Percentiles rank a stretch among this genome's conserved stretches.
These are phyloP conservation scores for Charadrius vociferus DNA, from an alignment of 2,113 vertebrate genomes.

Conservation along the genomic window DNA sequence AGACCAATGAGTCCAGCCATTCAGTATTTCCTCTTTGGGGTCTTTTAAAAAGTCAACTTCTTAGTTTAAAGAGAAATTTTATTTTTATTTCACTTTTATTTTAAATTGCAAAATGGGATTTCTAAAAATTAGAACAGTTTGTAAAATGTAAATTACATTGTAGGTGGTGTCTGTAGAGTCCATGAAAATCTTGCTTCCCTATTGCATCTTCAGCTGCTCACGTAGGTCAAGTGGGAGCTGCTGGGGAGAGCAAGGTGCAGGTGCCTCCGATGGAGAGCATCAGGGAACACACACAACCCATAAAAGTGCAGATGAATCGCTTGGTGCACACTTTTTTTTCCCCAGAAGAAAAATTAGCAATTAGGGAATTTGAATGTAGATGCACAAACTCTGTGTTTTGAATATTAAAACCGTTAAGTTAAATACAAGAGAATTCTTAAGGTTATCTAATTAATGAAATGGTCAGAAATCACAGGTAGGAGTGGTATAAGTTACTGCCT, in stretches of 20 bases:
- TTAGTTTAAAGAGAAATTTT: neutral
- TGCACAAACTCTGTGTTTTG: neutral
- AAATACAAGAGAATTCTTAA: neutral
- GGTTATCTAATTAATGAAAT: neutral
- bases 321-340: neutral
- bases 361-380: neutral
- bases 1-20: neutral
- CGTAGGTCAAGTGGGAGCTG: neutral
- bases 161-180: neutral
- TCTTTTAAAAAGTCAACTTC: neutral
- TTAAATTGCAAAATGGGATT: neutral
- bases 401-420: neutral
- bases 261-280: neutral
- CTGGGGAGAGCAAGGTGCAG: neutral
- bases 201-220: neutral
- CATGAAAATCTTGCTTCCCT: neutral
- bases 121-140: neutral
- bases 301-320: neutral
- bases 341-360: neutral
- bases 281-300: neutral
- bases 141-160: neutral
- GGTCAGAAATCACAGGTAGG: neutral
- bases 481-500: neutral
- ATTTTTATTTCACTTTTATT: neutral
- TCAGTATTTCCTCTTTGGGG: neutral